Evolutionary conservation across 2,888 invertebrate genomes (phyloP).

Genomic region (Litoditis marina): DNA sequence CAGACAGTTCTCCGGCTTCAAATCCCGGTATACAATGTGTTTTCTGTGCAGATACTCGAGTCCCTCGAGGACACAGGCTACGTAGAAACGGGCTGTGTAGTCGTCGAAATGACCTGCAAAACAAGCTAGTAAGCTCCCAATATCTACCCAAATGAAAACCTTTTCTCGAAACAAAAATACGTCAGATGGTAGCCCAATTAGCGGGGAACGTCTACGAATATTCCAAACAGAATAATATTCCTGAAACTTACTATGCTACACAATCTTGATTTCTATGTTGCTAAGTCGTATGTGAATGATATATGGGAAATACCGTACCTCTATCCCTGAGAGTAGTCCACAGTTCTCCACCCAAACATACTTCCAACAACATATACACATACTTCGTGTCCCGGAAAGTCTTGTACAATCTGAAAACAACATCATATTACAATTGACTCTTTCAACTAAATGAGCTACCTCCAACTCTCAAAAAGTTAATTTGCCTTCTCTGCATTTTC

Average conservation of each 20-base stretch:
- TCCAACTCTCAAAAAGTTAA: too few relatives aligned
- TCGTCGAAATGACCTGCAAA: conserved; percentile 60
- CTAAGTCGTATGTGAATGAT: not conserved
- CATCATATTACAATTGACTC: not conserved
- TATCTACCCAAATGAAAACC: too few relatives aligned
- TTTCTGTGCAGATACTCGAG: conserved; percentile 94
- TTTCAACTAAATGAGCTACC: too few relatives aligned
- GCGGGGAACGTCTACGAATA: too few relatives aligned
- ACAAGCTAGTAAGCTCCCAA: too few relatives aligned
- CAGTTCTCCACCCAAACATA: conserved; percentile 87
- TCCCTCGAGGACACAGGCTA: conserved; percentile 92
- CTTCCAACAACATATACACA: conserved; percentile 91
- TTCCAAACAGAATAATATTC: too few relatives aligned
- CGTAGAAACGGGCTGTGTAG: conserved; percentile 72
- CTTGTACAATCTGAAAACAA: conserved; percentile 75
- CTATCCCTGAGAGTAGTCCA: conserved; percentile 89
- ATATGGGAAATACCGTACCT: not conserved
- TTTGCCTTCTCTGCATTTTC: too few relatives aligned
- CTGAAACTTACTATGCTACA: too few relatives aligned
- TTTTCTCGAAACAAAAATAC: too few relatives aligned
- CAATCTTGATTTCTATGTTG: too few relatives aligned
- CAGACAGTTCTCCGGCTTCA: conserved; percentile 82
- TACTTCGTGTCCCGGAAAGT: conserved; percentile 87
- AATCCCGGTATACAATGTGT: conserved; percentile 82
- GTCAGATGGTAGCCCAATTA: too few relatives aligned